Evolutionary conservation across 2,888 invertebrate genomes (phyloP).

Genomic region (Carpatolechia fugitivella): DNA sequence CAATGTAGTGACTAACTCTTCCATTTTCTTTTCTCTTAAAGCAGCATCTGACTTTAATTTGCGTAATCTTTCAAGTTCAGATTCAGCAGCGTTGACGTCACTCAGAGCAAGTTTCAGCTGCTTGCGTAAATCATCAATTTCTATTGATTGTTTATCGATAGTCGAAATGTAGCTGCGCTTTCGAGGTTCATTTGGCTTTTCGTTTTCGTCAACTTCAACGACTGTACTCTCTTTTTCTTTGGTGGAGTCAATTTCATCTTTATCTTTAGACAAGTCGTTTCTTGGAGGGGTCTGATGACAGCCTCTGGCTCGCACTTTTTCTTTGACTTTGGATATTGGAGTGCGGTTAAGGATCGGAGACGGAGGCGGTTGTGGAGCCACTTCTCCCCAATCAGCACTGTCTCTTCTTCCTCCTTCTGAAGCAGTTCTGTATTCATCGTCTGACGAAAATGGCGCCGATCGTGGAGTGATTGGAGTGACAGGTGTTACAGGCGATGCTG

Average conservation of each 20-base stretch:
- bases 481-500: slow-evolving; percentile 76
- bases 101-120: slow-evolving; percentile 82
- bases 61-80: slow-evolving; percentile 85
- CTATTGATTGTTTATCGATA: slow-evolving; percentile 82
- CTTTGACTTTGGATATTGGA: slow-evolving; percentile 77
- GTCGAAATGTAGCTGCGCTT: slow-evolving; percentile 77
- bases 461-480: slow-evolving; percentile 82
- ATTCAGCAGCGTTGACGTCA: slow-evolving; percentile 83
- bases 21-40: slow-evolving; percentile 85
- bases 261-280: slow-evolving; percentile 75
- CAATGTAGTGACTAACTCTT: slow-evolving; percentile 86
- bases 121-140: slow-evolving; percentile 84
- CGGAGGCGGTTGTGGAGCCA: slow-evolving; percentile 70
- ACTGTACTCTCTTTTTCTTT: slow-evolving; percentile 64
- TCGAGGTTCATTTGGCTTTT: slow-evolving; percentile 68
- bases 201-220: slow-evolving; percentile 66
- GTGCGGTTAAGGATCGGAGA: slow-evolving; percentile 81
- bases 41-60: slow-evolving; percentile 85
- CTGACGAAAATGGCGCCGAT: slow-evolving; percentile 88
- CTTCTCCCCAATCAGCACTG: slow-evolving; percentile 90
- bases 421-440: slow-evolving; percentile 92
- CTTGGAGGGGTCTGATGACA: slow-evolving; percentile 75
- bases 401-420: slow-evolving; percentile 90
- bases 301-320: slow-evolving; percentile 76
- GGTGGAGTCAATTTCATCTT: slow-evolving; percentile 75